Base-by-base conservation (phyloP, 2,888 invertebrate species). In the Smittia aterrima region DNA sequence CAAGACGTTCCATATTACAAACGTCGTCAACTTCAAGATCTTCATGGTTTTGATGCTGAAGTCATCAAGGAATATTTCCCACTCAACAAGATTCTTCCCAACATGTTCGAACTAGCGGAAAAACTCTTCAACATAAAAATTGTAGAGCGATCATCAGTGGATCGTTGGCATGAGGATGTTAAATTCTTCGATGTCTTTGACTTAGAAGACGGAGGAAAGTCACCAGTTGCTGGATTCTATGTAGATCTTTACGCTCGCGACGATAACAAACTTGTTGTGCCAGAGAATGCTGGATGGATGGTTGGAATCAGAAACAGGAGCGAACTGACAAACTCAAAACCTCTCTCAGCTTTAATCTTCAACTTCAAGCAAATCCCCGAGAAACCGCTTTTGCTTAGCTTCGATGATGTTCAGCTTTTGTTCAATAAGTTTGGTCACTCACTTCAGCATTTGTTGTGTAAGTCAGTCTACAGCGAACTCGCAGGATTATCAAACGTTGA, bases 1-100 rank as follows among this genome's bases (percentile, higher is more conserved):
- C 96, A 92, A 89, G 98, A 98, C 82, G 85, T 97, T 64, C 87
- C 91, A 1, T 98, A 91, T 80, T 98, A 95, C 93, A 87, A 89
- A 78, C 86, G 92, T 77, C 91, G 92, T 80, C 92, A 94, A 77
- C 86, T 87, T 77, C 85, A 86, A 79, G 83, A 87, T 0, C 79
- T 90, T 9, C 91, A 87, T 79, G 86, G 88, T 73, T 87, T 89
- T 77, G 88, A 92, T 78, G 92, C 93, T 77, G 87, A 90, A 76
- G 84, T 87, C 77, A 84, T 93, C 11, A 85, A 88, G 22, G 89
- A 92, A 79, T 96, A 91, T 82, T 96, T 98, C 79, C 93, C 95
- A 0, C 81, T 95, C 4, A 88, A 90, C 0, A 87, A 86, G 78
- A 96, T 96, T 0, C 83, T 96, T n/a, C 84, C 87, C 1, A 92